Evolutionary conservation across 2,113 vertebrate species (phyloP).

Genomic region (Bucco capensis): DNA sequence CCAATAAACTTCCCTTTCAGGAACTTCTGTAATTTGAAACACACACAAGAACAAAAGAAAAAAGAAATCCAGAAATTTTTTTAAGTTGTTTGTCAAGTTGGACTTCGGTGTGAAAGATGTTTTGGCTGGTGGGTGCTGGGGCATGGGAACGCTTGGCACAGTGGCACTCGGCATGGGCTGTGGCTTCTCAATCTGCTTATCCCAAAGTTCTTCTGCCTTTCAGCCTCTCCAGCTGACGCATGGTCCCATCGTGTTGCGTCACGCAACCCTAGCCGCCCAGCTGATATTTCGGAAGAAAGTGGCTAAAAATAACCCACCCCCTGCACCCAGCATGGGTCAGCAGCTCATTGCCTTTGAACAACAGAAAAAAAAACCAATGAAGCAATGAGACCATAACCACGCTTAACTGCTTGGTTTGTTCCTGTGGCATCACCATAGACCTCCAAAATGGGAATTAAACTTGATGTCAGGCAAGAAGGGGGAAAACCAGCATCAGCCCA

Average conservation of each 20-base stretch:
- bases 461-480: neutral
- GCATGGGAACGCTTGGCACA: fast-evolving
- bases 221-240: neutral
- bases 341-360: neutral
- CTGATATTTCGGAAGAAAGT: neutral
- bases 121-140: neutral
- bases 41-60: neutral
- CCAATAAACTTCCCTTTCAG: slow-evolving; percentile 68
- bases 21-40: slow-evolving; percentile 67
- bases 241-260: neutral
- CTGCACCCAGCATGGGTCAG: neutral
- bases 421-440: fast-evolving
- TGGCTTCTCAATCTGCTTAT: neutral
- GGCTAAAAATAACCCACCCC: neutral
- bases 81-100: neutral
- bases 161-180: fast-evolving
- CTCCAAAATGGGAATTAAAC: neutral
- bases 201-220: neutral
- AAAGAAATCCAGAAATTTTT: slow-evolving; percentile 2
- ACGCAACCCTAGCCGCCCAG: neutral
- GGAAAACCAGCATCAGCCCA: neutral
- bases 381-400: neutral
- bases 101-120: neutral
- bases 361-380: neutral
- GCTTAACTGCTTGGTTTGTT: neutral